Base-by-base conservation (phyloP, 2,113 vertebrate species). In the Martes martes region DNA sequence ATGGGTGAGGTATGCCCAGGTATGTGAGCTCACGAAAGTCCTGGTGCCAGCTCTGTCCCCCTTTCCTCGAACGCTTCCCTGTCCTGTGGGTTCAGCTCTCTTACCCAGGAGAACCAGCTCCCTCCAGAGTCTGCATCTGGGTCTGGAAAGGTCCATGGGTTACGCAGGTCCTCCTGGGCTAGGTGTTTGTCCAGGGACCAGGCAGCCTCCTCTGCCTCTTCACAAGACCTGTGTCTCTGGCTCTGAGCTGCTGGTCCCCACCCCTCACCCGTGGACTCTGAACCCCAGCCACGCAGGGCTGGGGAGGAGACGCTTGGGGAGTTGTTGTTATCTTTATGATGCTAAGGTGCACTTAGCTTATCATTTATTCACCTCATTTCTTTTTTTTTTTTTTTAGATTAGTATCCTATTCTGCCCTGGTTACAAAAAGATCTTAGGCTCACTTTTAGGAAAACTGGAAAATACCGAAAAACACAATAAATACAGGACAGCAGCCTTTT, bases 81-180 rank as follows among this genome's bases (percentile, higher is more conserved):
- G 33, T 24, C 59, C n/a, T 45, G 24, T 11, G 11, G 28, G 36
- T 18, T 65, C 21, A 2, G 52, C 24, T 24, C 26, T 84, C 95
- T 96, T 89, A 92, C 84, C 79, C 45, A 92, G 45, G 4, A 96
- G 92, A 55, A 89, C 14, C 45, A 79, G 71, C 14, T 69, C 16
- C 45, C 16, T 80, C 84, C 89, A 80, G 47, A 7, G 45, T 7
- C 45, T n/a, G 45, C 21, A 1, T 6, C 36, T 8, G 19, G 24
- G 52, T 23, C 59, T 65, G 84, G 83, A 50, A 67, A 4, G 13
- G 3, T 59, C 79, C 89, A 76, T 89, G 85, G 61, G 65, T 13
- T 57, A 23, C 9, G 1, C 3, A 0, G 6, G 14, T 21, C 36
- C 78, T 63, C 52, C 61, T 18, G 7, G 6, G 47, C 13, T 21